Base-by-base conservation (phyloP, 2,797 vertebrate species). In the Pseudopleuronectes americanus region DNA sequence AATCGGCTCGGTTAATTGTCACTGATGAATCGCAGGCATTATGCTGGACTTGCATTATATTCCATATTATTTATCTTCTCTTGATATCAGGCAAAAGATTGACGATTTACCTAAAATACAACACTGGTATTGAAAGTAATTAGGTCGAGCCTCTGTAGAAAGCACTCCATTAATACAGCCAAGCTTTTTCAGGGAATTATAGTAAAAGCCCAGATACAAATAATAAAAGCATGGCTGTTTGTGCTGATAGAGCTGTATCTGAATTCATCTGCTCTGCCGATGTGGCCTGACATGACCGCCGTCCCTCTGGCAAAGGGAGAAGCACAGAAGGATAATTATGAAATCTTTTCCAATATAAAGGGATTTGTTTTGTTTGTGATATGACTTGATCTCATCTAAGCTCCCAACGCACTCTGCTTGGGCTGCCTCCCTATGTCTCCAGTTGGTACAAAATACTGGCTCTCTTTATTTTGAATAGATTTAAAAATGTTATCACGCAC, bases 1-100 rank as follows among this genome's bases (percentile, higher is more conserved):
- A 64, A 67, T 53, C 2, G 22, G 23, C 55, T 61, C 38, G 26
- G 14, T 61, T 61, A 62, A 65, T 62, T 74, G 52, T 14, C 73
- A 58, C 13, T 74, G 65, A 79, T 74, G 38, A 38, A 81, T 72
- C 22, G 19, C 49, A 64, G 31, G 36, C 54, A 54, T 58, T 72
- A 36, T 16, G 24, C 36, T 2, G 10, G 43, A 12, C 53, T 63
- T 49, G 22, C n/a, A 49, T 64, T 66, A 41, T 23, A 33, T 41
- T 55, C 4, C 3, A 21, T 6, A 48, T 8, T 23, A 17, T 21
- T 19, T n/a, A 45, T 36, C 24, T 4, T 9, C n/a, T 4, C 7
- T 28, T 38, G 2, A 38, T 14, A 56, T 13, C 16, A 28, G 19
- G n/a, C 12, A 52, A 23, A 47, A 45, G 43, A 69, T 64, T 73